Base-by-base conservation (phyloP, 2,113 vertebrate genomes). In the Spea bombifrons region DNA sequence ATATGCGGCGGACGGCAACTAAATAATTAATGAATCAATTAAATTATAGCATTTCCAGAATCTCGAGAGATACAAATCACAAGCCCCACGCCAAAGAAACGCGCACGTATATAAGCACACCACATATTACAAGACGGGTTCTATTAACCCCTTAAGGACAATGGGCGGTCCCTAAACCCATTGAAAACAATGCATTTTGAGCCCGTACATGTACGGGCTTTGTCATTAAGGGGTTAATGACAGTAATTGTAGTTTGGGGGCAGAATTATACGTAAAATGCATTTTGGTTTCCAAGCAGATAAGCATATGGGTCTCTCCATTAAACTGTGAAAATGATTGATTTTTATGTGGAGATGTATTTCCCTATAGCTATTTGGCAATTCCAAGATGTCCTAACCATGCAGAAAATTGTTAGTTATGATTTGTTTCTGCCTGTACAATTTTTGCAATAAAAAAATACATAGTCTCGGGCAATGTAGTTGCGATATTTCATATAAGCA, bases 201-300 rank as follows among this genome's bases (percentile, higher is more conserved):
- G n/a, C n/a, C n/a, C n/a, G n/a, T n/a, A n/a, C n/a, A n/a, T n/a
- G n/a, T n/a, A n/a, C n/a, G n/a, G n/a, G n/a, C n/a, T n/a, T n/a
- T n/a, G n/a, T n/a, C n/a, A n/a, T n/a, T n/a, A n/a, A n/a, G n/a
- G n/a, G n/a, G n/a, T n/a, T n/a, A 76, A 76, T 69, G 66, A 49
- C 65, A 48, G 75, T 76, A 76, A 76, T 76, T 76, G 75, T 76
- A 76, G 75, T 69, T 76, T 69, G 75, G 75, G 75, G 75, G 75
- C 75, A 76, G 12, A 66, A 76, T 69, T 15, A 47, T 16, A 49
- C 15, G 75, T 46, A 69, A 64, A 75, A 66, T 66, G 4, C 63
- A 43, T 30, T 67, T 16, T 59, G 66, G 16, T 47, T 61, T 76
- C 66, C 46, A 15, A 30, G 47, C 10, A 44, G 75, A 76, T 76